A percentile compares a stretch with the other conserved stretches of the same genome.
Conservation (phyloP, 2,888 invertebrate genomes). For the Brenthis daphne region DNA sequence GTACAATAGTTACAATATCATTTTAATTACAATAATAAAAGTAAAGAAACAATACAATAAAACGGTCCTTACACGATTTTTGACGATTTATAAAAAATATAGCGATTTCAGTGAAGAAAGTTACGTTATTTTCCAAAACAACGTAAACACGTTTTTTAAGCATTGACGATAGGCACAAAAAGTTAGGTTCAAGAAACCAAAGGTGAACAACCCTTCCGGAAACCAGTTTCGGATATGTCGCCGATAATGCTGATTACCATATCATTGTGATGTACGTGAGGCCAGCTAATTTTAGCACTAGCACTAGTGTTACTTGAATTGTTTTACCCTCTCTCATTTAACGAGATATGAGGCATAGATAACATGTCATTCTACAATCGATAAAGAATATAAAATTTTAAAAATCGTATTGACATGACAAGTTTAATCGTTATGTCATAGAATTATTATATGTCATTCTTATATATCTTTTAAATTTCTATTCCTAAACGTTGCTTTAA, state of each 20-base stretch:
- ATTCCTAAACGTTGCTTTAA: too few relatives aligned
- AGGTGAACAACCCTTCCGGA: constrained; percentile 48
- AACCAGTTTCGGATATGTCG: constrained; percentile 46
- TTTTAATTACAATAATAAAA: background rate
- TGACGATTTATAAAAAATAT: constrained; percentile 4
- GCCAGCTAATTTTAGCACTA: constrained; percentile 20
- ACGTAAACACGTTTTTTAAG: constrained; percentile 37
- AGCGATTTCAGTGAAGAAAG: constrained; percentile 13
- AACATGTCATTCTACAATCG: too few relatives aligned
- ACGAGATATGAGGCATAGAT: background rate
- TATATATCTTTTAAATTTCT: too few relatives aligned
- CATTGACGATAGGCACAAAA: constrained; percentile 36
- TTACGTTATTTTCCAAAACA: constrained; percentile 23
- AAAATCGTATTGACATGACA: too few relatives aligned
- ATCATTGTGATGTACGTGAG: constrained; percentile 40
- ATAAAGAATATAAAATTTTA: too few relatives aligned
- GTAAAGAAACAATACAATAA: background rate
- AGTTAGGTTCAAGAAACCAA: constrained; percentile 42
- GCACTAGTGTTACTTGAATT: background rate
- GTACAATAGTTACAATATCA: background rate
- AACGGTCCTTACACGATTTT: constrained; percentile 4
- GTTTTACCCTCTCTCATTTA: background rate
- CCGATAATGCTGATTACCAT: constrained; percentile 48
- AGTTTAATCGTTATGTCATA: too few relatives aligned
- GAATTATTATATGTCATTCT: too few relatives aligned